Evolutionary conservation across 2,113 vertebrate genomes (phyloP), one percentile per base, ranked within the genome.

Genomic region (Elgaria multicarinata): DNA sequence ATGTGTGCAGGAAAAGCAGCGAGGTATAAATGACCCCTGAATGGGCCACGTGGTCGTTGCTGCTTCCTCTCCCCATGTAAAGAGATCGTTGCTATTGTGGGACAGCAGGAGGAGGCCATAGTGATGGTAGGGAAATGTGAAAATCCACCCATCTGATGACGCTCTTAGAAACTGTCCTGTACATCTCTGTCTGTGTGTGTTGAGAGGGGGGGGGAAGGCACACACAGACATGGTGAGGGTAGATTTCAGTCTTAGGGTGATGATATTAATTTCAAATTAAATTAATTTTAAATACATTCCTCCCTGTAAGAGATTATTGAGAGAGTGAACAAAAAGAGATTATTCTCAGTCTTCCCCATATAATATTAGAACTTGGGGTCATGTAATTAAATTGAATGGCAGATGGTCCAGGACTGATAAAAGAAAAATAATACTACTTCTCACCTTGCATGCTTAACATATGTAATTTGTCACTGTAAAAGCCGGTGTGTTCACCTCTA

Each of bases 321-420:
- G 72, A 76, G 53, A 42, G 20, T 33, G 36, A 71, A 82, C 33
- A 44, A 16, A 39, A 18, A 13, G 39, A 58, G 46, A 71, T 80
- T 16, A 9, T 80, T 66, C 71, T 42, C 39, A 42, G 18, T 53
- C 44, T 53, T 46, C 78, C 24, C 33, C 76, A 80, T 39, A n/a
- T 44, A 66, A 53, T 75, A 53, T 69, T 80, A 53, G 76, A 87
- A 13, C 31, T 39, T 87, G n/a, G 42, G 86, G 76, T 79, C 64
- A 69, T 79, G 79, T 77, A 55, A 69, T 80, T 80, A 77, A 50
- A 78, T n/a, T 78, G 74, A 78, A 44, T 67, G 86, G 44, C 76
- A 78, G 31, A 50, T 14, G 4, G 74, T 76, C 77, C 14, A 42
- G 75, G 74, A 69, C n/a, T 39, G 33, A 87, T 46, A 78, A 87